Base-by-base conservation (phyloP, 2,113 vertebrate genomes). In the Sialia sialis region DNA sequence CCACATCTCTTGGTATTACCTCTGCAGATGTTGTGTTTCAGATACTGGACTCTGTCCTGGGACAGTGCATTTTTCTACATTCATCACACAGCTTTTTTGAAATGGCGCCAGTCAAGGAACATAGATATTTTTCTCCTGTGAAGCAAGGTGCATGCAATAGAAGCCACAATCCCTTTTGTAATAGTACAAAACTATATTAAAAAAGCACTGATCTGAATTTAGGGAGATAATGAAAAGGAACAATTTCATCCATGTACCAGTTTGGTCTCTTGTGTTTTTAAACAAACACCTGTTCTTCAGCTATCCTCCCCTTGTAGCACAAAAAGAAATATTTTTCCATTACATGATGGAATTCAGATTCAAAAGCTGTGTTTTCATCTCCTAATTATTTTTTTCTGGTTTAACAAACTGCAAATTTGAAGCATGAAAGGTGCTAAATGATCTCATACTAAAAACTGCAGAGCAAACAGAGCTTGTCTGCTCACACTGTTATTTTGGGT, bases 291-390 rank as follows among this genome's bases (percentile, higher is more conserved):
- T 63, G 44, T 84, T 30, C 19, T 94, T 73, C 25, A 48, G 73
- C n/a, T 77, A 38, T 69, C 38, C 29, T 89, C 52, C 54, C 66
- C 85, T 87, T 95, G 73, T 76, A 96, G 46, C 39, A 87, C 41
- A 66, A 90, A 82, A 51, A 43, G 39, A 84, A 87, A 32, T n/a
- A 54, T 77, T 96, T 95, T 93, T 56, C 48, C 43, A 36, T 51
- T 56, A 27, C 54, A 62, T 38, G 38, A 56, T 54, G 70, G 81
- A 94, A 87, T 96, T 96, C 91, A 90, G 75, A 62, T 63, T 76
- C 10, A 89, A 91, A 91, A 80, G 44, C 41, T 39, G 11, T 76
- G 27, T 79, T 82, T 92, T 89, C 49, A 90, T 87, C 70, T 88
- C 74, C 59, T 88, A 22, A 78, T 87, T 72, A 17, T 72, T 60